Base-by-base conservation (phyloP, 23 tunicate genomes). In the Ciona savignyi region DNA sequence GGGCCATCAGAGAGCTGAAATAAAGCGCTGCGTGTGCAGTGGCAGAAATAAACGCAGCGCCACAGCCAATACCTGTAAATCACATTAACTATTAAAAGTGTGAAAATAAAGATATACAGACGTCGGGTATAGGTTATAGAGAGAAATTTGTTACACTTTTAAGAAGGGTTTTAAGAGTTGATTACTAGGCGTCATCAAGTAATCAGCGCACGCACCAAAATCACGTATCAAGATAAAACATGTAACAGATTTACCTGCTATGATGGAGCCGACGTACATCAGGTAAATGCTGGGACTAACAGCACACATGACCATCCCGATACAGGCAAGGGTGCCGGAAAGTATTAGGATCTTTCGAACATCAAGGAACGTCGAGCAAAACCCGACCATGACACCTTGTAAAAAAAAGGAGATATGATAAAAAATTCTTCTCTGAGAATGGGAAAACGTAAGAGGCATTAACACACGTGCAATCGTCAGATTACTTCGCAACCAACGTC, bases 11-110 rank as follows among this genome's bases (percentile, higher is more conserved):
- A 4, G 68, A 70, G n/a, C 68, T 34, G 49, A 85, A 85, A 60
- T 85, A 85, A 2, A 78, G 32, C 6, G 71, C 29, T 4, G 78
- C 29, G 29, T 85, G 91, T 29, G 91, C n/a, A 21, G 74, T 19
- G 3, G 32, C 29, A 27, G 74, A 24, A 15, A 78, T 64, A 74
- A 20, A 85, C 21, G 70, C 60, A 63, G 70, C 25, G 20, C 83
- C 76, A 62, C 33, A 81, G 11, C 83, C 91, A 42, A 51, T 26
- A 42, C 91, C 91, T 85, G 34, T 19, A 78, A 29, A 29, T 33
- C n/a, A 68, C 65, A 75, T 0, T 0, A 22, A 26, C 20, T 15
- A 65, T 25, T 21, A n/a, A 19, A 25, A n/a, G n/a, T n/a, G n/a
- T n/a, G n/a, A n/a, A n/a, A n/a, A n/a, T n/a, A n/a, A n/a, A n/a